Conservation (phyloP, 2,797 vertebrate genomes). For the Acrossocheilus fasciatus region DNA sequence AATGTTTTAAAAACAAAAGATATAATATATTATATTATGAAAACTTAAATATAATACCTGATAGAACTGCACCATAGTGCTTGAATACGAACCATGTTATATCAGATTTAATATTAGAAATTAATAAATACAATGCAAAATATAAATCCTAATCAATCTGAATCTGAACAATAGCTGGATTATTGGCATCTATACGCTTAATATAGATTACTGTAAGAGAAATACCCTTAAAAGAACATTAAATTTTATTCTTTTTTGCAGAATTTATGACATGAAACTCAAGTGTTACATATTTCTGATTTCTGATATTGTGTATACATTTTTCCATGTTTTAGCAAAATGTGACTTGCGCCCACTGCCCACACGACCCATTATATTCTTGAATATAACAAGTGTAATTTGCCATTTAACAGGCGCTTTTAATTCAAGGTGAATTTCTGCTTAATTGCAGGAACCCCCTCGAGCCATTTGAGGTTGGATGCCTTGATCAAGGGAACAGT, state of each 20-base stretch:
- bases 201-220: not conserved
- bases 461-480: not conserved
- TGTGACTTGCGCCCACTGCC: not conserved
- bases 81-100: not conserved
- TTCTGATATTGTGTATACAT: not conserved
- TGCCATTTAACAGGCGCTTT: not conserved
- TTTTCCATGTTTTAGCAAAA: not conserved
- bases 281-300: not conserved
- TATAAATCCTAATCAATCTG: slow-evolving; percentile 70
- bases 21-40: too few species aligned
- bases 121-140: slow-evolving; percentile 49
- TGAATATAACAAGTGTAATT: not conserved
- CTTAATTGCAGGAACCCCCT: slow-evolving; percentile 35
- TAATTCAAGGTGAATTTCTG: slow-evolving; percentile 25
- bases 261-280: not conserved
- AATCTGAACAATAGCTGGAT: slow-evolving; percentile 62
- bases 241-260: not conserved
- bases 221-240: not conserved
- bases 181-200: not conserved
- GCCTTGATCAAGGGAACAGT: slow-evolving; percentile 23
- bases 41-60: too few species aligned
- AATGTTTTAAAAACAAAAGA: too few species aligned
- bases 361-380: not conserved
- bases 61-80: not conserved
- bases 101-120: too few species aligned